Base-by-base conservation (phyloP, 2,888 invertebrate species). In the Mystacides longicornis region DNA sequence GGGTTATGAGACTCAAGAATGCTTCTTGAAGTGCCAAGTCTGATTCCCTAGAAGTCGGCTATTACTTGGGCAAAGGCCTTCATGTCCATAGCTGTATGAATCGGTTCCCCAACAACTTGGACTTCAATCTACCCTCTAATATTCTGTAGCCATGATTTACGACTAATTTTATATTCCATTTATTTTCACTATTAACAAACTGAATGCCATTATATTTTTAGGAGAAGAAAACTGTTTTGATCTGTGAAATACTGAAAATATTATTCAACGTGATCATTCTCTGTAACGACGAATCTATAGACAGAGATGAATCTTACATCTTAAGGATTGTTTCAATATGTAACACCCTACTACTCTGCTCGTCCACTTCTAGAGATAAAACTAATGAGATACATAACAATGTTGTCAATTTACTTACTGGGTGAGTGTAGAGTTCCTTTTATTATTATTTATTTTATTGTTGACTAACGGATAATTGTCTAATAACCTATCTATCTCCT, bases 321-420 rank as follows among this genome's bases (percentile, higher is more conserved):
- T 73, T 85, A 64, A 81, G 86, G 61, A 69, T 95, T 54, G 86
- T 89, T 59, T 79, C 81, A 7, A 81, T 89, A 55, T 73, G 93
- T 45, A 81, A 86, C 37, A 80, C 84, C 58, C 72, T 93, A 52
- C 71, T 95, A 2, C 70, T 86, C 58, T 79, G 79, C 58, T 74
- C 78, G 49, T 75, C 81, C 1, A 69, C 75, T 22, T 75, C 73
- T 55, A 73, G 78, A 22, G 81, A 80, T 1, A 86, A 84, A 65
- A 72, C 81, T 51, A 79, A 83, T 66, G 85, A 85, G 60, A 71
- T 93, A 27, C 79, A 83, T 63, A 89, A 87, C 64, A 86, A 95
- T 71, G 82, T 89, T 59, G 82, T 90, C 7, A 91, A 95, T 73
- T 74, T 95, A 63, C 73, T 96, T 60, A 91, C 89, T 46, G 81